Conservation (phyloP, 1,140 invertebrate genomes). For the Leguminivora glycinivorella region DNA sequence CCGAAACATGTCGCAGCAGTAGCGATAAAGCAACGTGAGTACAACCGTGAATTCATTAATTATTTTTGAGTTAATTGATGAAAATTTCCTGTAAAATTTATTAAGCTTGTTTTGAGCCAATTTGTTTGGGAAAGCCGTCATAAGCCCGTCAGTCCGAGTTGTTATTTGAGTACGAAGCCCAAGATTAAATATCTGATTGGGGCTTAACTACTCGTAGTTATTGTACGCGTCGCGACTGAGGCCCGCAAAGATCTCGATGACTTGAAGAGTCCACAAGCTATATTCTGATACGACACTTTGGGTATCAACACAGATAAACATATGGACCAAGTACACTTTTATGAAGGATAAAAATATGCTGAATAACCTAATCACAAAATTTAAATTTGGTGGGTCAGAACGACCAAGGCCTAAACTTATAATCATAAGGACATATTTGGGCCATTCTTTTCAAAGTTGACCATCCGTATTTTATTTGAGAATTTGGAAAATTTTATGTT, state of each 20-base stretch:
- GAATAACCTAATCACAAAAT: too few relatives aligned
- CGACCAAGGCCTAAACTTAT: too few relatives aligned
- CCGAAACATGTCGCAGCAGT: too few relatives aligned
- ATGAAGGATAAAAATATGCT: too few relatives aligned
- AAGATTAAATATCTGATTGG: slow-evolving; percentile 53
- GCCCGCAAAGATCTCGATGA: slow-evolving; percentile 31
- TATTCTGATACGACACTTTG: slow-evolving; percentile 31
- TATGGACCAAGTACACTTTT: too few relatives aligned
- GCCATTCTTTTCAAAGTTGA: too few relatives aligned
- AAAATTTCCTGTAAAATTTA: neutral
- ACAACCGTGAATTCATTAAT: neutral
- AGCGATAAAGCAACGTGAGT: neutral
- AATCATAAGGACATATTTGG: too few relatives aligned
- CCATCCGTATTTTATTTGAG: too few relatives aligned
- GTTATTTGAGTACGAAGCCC: slow-evolving; percentile 25
- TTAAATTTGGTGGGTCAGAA: too few relatives aligned
- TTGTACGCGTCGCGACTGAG: slow-evolving; percentile 41
- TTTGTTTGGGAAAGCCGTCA: slow-evolving; percentile 20
- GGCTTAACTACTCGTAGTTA: slow-evolving; percentile 58
- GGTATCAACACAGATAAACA: neutral
- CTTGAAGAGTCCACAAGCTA: slow-evolving; percentile 39
- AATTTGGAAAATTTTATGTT: too few relatives aligned
- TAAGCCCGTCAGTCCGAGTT: slow-evolving; percentile 21
- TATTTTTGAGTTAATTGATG: neutral
- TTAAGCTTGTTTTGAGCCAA: slow-evolving; percentile 8